Conservation (phyloP, 2,888 invertebrate species). For the Mycalesis mineus region DNA sequence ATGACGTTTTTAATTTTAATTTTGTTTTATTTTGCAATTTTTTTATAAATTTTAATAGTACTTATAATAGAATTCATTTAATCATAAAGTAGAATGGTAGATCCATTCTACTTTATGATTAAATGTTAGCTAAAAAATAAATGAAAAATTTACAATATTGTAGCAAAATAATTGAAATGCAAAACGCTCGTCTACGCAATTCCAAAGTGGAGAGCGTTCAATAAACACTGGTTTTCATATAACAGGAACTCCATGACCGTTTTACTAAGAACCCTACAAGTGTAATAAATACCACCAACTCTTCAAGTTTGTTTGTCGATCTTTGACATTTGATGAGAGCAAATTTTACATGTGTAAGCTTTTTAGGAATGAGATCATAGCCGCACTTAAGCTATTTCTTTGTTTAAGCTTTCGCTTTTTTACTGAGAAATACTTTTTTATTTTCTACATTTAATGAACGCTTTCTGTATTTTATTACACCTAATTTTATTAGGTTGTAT, state of each 20-base stretch:
- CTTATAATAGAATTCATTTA: no score
- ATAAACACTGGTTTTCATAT: slow-evolving; percentile 8
- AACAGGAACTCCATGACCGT: slow-evolving; percentile 18
- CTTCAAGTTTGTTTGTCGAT: slow-evolving; percentile 35
- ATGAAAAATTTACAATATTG: no score
- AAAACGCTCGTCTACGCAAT: slow-evolving; percentile 8
- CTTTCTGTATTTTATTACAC: no score
- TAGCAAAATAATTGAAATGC: not conserved
- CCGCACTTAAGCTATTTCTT: slow-evolving; percentile 38
- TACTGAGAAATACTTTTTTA: not conserved
- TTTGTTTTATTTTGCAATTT: no score
- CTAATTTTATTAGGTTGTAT: no score
- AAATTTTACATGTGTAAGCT: slow-evolving; percentile 54
- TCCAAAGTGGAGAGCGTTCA: not conserved
- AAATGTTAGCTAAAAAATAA: no score
- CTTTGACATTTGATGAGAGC: slow-evolving; percentile 24
- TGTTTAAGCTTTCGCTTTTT: slow-evolving; percentile 40
- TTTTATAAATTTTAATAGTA: no score
- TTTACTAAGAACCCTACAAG: slow-evolving; percentile 11
- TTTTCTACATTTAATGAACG: no score
- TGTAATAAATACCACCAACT: slow-evolving; percentile 2
- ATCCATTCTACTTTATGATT: no score
- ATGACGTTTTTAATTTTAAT: no score
- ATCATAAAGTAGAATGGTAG: no score
- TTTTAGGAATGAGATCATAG: slow-evolving; percentile 46